Base-by-base conservation (phyloP, 2,888 invertebrate genomes). In the Drosophila vallismaia region DNA sequence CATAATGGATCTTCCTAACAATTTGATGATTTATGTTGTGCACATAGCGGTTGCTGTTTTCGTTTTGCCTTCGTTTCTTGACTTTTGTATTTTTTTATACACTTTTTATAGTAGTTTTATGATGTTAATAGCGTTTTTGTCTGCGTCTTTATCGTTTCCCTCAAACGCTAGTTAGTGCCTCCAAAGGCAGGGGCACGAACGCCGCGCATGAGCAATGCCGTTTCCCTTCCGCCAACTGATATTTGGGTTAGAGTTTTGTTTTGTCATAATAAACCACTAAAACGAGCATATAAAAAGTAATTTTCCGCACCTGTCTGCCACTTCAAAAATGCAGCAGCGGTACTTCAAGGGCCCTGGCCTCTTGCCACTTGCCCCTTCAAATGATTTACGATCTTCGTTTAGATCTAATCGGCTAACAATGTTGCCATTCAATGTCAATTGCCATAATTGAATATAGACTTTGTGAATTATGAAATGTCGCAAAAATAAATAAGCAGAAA, bases 301-400 rank as follows among this genome's bases (percentile, higher is more conserved):
- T 89, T 89, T 89, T 89, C 89, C 89, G 87, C 89, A 89, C 89
- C 89, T 89, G 89, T 89, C 88, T 77, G 74, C 71, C 67, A 79
- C 9, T 19, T 55, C 71, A 84, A 78, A 75, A 73, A 6, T n/a
- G 72, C 73, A 81, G 84, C 77, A 62, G 64, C 64, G 86, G 80
- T 69, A 83, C 80, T 83, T 82, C 78, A 82, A 82, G 83, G 83
- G 75, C 36, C 6, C 36, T 33, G 1, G 33, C 33, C 33, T 4
- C 7, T 19, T 19, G 19, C 2, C 19, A 19, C 19, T 19, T 19
- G 40, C 12, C n/a, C 7, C 76, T 62, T 63, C 55, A 54, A 51
- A 87, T 85, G 79, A 84, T 84, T 85, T 84, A 86, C 76, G 82
- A 79, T 70, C 70, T 72, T 62, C 63, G 58, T 71, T 62, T 67